Evolutionary conservation across 2,113 vertebrate genomes (phyloP), one percentile per base, ranked within the genome.

Genomic region (Microtus montanus): DNA sequence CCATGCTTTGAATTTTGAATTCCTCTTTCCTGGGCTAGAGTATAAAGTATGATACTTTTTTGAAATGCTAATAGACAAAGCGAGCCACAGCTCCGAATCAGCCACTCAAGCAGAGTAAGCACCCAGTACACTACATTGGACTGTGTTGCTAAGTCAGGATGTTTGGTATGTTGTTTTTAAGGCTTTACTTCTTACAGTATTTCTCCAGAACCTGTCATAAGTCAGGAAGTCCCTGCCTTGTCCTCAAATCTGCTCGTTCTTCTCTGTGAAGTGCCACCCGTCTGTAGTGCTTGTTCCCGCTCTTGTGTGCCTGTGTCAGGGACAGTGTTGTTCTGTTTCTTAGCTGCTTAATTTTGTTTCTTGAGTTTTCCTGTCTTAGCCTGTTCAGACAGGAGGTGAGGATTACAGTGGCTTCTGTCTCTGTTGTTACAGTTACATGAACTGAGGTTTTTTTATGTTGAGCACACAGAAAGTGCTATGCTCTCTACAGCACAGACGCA

Each of bases 371-470:
- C 13, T 49, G 0, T 54, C 19, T 82, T 58, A 68, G 33, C 61
- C 75, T 9, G 61, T 87, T 82, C 74, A 87, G 75, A 63, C 73
- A 85, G 52, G 26, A 73, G 86, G 22, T n/a, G 75, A 54, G 6
- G 58, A 66, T 92, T 91, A 95, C 64, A 93, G 71, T 87, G 20
- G 24, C 84, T 94, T 88, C 58, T 95, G 58, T 13, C 80, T 54
- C 28, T 88, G 11, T 92, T 94, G 47, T 87, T 94, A 63, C n/a
- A 66, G 3, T 73, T 19, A 54, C n/a, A 15, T 70, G 44, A 92
- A 89, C 68, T 75, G 14, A 78, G 77, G 9, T 96, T n/a, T 88
- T 85, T 85, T 58, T 54, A 80, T 85, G 3, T 63, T 64, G 20
- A 8, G 1, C 73, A 90, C 73, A 74, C 49, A 91, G 38, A 66